These are phyloP conservation scores for Latrodectus elegans DNA, from an alignment of 2,888 invertebrate genomes.

Conservation along the genomic window DNA sequence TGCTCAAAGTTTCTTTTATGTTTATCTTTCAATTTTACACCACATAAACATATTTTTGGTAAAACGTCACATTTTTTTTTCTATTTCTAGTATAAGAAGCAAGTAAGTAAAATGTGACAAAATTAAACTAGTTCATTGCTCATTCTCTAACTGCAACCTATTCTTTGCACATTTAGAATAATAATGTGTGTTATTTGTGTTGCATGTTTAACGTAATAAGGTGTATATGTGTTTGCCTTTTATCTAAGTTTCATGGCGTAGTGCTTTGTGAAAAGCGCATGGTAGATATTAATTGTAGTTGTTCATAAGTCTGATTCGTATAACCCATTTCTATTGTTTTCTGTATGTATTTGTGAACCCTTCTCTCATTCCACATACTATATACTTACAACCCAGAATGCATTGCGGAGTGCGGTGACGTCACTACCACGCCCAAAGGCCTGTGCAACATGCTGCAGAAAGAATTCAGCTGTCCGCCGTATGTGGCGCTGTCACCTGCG, in stretches of 20 bases:
- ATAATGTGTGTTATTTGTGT: background rate
- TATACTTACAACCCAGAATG: slow-evolving; percentile 57
- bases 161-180: too few relatives aligned
- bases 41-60: too few relatives aligned
- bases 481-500: slow-evolving; percentile 71
- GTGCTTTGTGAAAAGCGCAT: slow-evolving; percentile 49
- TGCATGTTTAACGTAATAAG: slow-evolving; percentile 56
- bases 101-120: too few relatives aligned
- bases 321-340: slow-evolving; percentile 38
- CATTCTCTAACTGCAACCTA: too few relatives aligned
- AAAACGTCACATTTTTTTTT: too few relatives aligned
- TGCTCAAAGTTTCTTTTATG: too few relatives aligned
- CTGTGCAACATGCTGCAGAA: slow-evolving; percentile 72
- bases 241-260: slow-evolving; percentile 13
- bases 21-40: too few relatives aligned
- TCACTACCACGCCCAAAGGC: slow-evolving; percentile 70
- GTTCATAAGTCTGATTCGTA: slow-evolving; percentile 5
- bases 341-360: slow-evolving; percentile 50
- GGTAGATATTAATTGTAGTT: slow-evolving; percentile 43
- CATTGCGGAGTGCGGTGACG: slow-evolving; percentile 67
- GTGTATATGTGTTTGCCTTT: slow-evolving; percentile 1
- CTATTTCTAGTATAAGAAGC: too few relatives aligned
- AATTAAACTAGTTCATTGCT: too few relatives aligned
- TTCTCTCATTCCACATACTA: slow-evolving; percentile 26
- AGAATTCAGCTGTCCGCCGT: slow-evolving; percentile 72